Conservation (phyloP, 2,888 invertebrate genomes). For the Sinotaia quadrata region DNA sequence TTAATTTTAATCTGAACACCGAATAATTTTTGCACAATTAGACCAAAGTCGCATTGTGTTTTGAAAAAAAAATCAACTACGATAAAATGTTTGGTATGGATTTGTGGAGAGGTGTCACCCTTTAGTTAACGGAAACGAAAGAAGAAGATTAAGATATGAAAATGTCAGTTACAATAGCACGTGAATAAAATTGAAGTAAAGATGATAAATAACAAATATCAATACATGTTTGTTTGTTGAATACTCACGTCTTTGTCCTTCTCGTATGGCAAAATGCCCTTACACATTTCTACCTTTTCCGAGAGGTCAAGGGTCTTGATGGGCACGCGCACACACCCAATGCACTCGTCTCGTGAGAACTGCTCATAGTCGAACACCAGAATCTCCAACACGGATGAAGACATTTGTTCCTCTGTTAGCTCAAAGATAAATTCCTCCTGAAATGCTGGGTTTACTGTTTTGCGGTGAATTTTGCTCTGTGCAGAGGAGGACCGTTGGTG, state of each 20-base stretch:
- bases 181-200: too few relatives aligned
- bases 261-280: slow-evolving; percentile 71
- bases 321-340: slow-evolving; percentile 78
- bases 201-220: too few relatives aligned
- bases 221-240: too few relatives aligned
- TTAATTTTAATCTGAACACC: too few relatives aligned
- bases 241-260: slow-evolving; percentile 41
- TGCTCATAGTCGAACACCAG: slow-evolving; percentile 80
- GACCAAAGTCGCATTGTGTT: too few relatives aligned
- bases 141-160: too few relatives aligned
- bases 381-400: slow-evolving; percentile 77
- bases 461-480: slow-evolving; percentile 76
- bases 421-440: slow-evolving; percentile 82
- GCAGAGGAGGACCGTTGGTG: slow-evolving; percentile 74
- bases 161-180: too few relatives aligned
- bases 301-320: slow-evolving; percentile 76
- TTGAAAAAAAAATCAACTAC: too few relatives aligned
- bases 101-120: too few relatives aligned
- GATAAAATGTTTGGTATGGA: too few relatives aligned
- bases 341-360: slow-evolving; percentile 78
- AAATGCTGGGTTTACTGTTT: slow-evolving; percentile 80
- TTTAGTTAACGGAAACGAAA: too few relatives aligned
- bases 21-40: too few relatives aligned
- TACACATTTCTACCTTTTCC: slow-evolving; percentile 77
- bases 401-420: slow-evolving; percentile 73